Evolutionary conservation across 2,113 vertebrate genomes (phyloP).

Genomic region (Ciconia boyciana): DNA sequence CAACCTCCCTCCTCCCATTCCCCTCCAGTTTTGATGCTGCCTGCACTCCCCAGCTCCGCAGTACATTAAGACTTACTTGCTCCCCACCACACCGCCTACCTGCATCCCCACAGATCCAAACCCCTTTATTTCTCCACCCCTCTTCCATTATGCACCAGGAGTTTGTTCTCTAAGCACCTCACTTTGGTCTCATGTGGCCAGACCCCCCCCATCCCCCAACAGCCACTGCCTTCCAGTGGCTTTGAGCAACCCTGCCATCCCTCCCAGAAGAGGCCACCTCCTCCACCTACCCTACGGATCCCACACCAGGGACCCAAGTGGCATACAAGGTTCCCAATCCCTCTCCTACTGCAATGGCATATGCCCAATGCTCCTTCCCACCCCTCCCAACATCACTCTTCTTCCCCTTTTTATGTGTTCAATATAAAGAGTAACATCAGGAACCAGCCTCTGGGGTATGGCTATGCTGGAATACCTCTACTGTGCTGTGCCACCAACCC

Average conservation of each 20-base stretch:
- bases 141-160: neutral
- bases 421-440: neutral
- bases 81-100: neutral
- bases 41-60: fast-evolving
- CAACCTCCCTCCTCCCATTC: neutral
- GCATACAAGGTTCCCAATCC: neutral
- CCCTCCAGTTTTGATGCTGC: neutral
- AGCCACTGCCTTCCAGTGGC: neutral
- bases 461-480: neutral
- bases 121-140: neutral
- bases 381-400: neutral
- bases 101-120: neutral
- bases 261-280: neutral
- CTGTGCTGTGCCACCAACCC: neutral
- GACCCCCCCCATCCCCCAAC: neutral
- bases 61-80: neutral
- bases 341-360: neutral
- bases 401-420: neutral
- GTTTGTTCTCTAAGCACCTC: neutral
- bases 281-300: neutral
- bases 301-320: fast-evolving
- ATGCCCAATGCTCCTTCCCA: neutral
- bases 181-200: neutral
- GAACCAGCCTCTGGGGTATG: neutral
- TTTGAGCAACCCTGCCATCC: neutral